Base-by-base conservation (phyloP, 2,113 vertebrate species). In the Podarcis muralis region DNA sequence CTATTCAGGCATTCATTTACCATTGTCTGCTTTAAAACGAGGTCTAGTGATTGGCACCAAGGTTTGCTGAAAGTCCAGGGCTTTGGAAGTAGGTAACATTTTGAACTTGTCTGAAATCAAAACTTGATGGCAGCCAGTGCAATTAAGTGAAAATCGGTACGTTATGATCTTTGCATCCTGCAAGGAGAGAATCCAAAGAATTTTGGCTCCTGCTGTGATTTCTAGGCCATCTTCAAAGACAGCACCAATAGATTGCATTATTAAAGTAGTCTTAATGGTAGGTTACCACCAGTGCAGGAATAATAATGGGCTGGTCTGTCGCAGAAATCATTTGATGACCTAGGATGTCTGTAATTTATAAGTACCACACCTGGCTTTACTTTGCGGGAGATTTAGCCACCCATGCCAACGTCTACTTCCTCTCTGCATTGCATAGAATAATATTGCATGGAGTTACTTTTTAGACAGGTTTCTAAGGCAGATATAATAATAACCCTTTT, bases 391-490 rank as follows among this genome's bases (percentile, higher is more conserved):
- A 82, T 75, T 85, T 35, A 85, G 83, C 48, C 71, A 59, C 48
- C 40, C 12, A n/a, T 35, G 6, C 32, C 48, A 75, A 37, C 16
- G 4, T 59, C 71, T 77, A 15, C 25, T n/a, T n/a, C 72, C 35
- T 76, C 15, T 32, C 20, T 35, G 3, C 35, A 76, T 11, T 65
- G 23, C 57, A 57, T 6, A 84, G 30, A 74, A 72, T 20, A 40
- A 85, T 77, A 25, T 6, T 83, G 87, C 80, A 90, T 43, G 8
- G 20, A 16, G 0, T 7, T 71, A 85, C 80, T 87, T 89, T 93
- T 92, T 92, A 90, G 77, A 76, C 23, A 3, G 83, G 2, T 83
- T 90, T 91, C 87, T 80, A 83, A 91, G 68, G 18, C 9, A 84
- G 90, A 68, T 6, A 87, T 65, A 85, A 85, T 85, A 85, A 76